A percentile compares a stretch with the other conserved stretches of the same genome.
Conservation (phyloP, 1,140 invertebrate species). For the Procambarus virginalis region DNA sequence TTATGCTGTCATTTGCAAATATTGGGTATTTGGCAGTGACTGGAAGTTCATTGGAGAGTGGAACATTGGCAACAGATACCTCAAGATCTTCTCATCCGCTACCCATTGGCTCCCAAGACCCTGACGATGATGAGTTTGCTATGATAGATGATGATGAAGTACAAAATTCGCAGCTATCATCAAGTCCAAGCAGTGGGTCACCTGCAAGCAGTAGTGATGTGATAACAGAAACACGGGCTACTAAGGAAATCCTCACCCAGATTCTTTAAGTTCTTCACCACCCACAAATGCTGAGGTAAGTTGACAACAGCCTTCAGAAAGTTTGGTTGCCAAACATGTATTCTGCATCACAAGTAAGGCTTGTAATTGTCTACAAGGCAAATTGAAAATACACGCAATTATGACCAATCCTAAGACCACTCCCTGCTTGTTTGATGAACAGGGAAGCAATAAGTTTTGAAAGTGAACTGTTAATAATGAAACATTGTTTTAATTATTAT, state of each 20-base stretch:
- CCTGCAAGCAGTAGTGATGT: conserved; percentile 17
- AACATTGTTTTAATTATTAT: too few species aligned
- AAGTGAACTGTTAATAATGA: too few species aligned
- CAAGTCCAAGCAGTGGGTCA: conserved; percentile 44
- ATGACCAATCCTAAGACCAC: too few species aligned
- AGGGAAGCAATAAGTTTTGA: too few species aligned
- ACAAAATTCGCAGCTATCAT: conserved; percentile 30
- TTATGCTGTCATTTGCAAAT: too few species aligned
- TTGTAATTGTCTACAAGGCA: too few species aligned
- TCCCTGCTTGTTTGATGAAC: too few species aligned
- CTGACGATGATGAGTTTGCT: conserved; percentile 47
- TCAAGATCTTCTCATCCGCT: not conserved
- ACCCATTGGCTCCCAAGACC: conserved; percentile 4
- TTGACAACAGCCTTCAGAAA: not conserved
- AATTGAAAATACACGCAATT: too few species aligned
- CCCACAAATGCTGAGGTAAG: conserved; percentile 51
- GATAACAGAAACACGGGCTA: conserved; percentile 15
- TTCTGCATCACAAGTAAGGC: too few species aligned
- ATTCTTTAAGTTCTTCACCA: conserved; percentile 14
- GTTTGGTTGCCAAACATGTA: not conserved
- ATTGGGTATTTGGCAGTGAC: not conserved
- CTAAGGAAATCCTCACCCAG: conserved; percentile 36
- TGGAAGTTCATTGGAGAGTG: not conserved
- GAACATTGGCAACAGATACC: not conserved
- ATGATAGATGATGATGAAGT: conserved; percentile 54